These are phyloP conservation scores for Catharus ustulatus DNA, from an alignment of 2,797 vertebrate species.

Conservation along the genomic window DNA sequence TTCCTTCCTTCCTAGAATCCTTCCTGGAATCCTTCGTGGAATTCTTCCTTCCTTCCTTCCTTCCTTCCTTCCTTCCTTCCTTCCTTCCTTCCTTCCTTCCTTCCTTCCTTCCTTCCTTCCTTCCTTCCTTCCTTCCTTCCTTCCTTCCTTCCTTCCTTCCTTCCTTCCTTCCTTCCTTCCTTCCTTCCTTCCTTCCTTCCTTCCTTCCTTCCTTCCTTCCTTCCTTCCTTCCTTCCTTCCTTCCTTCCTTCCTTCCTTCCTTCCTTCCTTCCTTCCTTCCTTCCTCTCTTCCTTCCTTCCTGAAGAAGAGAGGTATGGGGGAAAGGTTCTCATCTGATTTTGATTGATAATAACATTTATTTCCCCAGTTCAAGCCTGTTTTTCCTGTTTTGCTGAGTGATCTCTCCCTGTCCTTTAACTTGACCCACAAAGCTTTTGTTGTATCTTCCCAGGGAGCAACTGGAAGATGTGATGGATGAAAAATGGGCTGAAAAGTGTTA, in stretches of 20 bases:
- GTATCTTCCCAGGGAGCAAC: background rate
- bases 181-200: background rate
- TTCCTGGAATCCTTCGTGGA: background rate
- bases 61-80: rapidly evolving
- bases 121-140: background rate
- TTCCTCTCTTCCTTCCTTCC: too few relatives aligned
- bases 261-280: background rate
- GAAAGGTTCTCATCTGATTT: background rate
- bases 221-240: background rate
- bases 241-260: rapidly evolving
- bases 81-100: background rate
- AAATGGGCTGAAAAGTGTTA: background rate
- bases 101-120: rapidly evolving
- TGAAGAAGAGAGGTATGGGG: rapidly evolving
- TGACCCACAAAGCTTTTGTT: background rate
- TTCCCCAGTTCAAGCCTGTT: rapidly evolving
- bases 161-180: background rate
- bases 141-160: background rate
- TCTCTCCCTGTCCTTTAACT: background rate
- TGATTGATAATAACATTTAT: background rate
- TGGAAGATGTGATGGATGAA: background rate
- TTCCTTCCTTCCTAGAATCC: background rate
- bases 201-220: background rate
- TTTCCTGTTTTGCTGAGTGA: background rate
- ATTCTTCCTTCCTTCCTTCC: too few relatives aligned